Evolutionary conservation across 2,113 vertebrate genomes (phyloP).

Genomic region (Alexandromys fortis): DNA sequence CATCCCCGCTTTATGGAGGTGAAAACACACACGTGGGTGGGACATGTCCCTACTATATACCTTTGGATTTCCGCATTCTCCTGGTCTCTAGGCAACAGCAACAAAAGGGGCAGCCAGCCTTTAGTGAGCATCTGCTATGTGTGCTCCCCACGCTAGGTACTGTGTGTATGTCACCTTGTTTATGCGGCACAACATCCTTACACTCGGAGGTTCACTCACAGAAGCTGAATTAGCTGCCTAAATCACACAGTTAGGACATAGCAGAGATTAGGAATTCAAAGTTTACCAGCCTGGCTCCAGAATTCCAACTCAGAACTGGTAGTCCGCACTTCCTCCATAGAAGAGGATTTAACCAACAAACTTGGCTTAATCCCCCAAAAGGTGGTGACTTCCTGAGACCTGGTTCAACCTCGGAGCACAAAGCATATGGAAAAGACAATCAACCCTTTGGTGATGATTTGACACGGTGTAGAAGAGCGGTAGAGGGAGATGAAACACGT

Average conservation of each 20-base stretch:
- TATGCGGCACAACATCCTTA: background rate
- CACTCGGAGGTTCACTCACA: background rate
- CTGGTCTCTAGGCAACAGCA: background rate
- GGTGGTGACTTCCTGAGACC: background rate
- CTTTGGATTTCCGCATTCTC: background rate
- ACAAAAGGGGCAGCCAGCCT: background rate
- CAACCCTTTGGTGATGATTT: background rate
- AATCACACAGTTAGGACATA: background rate
- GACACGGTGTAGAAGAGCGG: fast-evolving
- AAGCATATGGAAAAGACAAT: background rate
- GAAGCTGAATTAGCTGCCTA: background rate
- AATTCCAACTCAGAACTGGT: background rate
- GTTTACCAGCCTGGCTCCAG: background rate
- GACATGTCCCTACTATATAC: background rate
- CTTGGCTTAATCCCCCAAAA: background rate
- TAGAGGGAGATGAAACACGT: background rate
- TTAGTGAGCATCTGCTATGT: background rate
- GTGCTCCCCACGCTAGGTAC: background rate
- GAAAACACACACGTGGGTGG: background rate
- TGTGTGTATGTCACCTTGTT: fast-evolving
- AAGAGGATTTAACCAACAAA: background rate
- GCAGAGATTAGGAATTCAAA: background rate
- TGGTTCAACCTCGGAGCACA: background rate
- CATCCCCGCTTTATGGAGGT: background rate
- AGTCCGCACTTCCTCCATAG: background rate